Base-by-base conservation (phyloP, 1,140 invertebrate genomes). In the Thaumetopoea pityocampa region DNA sequence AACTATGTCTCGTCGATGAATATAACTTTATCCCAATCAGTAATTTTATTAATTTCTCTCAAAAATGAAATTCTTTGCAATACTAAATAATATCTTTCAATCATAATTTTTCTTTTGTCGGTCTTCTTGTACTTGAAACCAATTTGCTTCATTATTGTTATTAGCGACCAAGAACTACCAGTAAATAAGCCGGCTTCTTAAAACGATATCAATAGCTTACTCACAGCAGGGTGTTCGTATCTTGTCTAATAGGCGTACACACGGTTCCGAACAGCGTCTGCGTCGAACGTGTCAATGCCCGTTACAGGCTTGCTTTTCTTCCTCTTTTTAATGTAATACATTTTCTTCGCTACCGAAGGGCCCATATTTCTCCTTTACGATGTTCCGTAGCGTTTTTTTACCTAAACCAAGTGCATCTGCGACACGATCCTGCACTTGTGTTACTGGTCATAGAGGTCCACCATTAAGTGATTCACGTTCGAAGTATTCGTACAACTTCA, bases 211-310 rank as follows among this genome's bases (percentile, higher is more conserved):
- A 24, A 2, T 9, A 24, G 9, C n/a, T 24, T 24, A 5, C 23
- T 24, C n/a, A 24, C 23, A 24, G 23, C 9, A n/a, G 23, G 23
- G 23, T 24, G 9, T n/a, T 24, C 23, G 9, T n/a, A n/a, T 24
- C 23, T 24, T n/a, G 23, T 24, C 6, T 24, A 24, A 24, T 24
- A 24, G 9, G 23, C 36, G 22, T 42, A 42, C 8, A 51, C 36
- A 23, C 42, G 32, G 5, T 42, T 41, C n/a, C 36, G 2, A 2
- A 51, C 42, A 15, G 42, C 42, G 36, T 41, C 42, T 1, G 30
- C 26, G n/a, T 51, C 49, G 40, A 51, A 51, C 4, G 6, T 41
- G 18, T 51, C 49, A 37, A 51, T 32, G 18, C 15, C 49, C 22
- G 29, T 41, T 3, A 45, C 16, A n/a, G 23, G 10, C 7, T 27